Conservation (phyloP, 1,140 invertebrate species). For the Nixonia krombeini region DNA sequence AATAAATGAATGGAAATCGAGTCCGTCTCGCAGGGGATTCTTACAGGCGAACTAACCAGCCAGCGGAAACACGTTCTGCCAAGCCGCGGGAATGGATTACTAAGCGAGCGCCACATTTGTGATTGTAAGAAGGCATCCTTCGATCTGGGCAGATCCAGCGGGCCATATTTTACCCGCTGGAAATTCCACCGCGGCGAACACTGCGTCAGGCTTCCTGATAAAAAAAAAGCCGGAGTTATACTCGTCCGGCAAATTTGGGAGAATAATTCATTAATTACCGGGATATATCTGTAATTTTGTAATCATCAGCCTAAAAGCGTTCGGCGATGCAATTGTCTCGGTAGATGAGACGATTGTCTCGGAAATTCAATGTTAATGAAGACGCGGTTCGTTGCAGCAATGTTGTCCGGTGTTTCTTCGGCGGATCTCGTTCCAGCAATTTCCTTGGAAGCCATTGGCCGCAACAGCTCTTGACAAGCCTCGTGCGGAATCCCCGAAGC, state of each 20-base stretch:
- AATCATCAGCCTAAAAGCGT: neutral
- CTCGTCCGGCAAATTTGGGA: no score
- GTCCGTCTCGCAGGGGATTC: slow-evolving; percentile 49
- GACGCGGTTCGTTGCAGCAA: neutral
- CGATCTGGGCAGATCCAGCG: slow-evolving; percentile 14
- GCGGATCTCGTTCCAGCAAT: slow-evolving; percentile 12
- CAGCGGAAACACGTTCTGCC: slow-evolving; percentile 32
- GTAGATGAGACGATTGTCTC: no score
- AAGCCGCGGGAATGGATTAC: slow-evolving; percentile 58
- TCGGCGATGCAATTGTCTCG: neutral
- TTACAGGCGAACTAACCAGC: slow-evolving; percentile 18
- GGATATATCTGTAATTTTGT: neutral
- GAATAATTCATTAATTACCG: neutral
- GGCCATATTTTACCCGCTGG: slow-evolving; percentile 24
- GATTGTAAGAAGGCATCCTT: slow-evolving; percentile 56
- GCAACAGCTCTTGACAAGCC: slow-evolving; percentile 48
- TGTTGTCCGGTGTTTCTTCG: neutral
- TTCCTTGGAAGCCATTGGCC: slow-evolving; percentile 28
- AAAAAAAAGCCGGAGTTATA: no score
- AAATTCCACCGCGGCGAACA: slow-evolving; percentile 23
- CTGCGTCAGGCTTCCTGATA: no score
- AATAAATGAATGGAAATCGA: slow-evolving; percentile 69
- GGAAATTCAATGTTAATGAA: no score
- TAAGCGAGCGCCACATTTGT: slow-evolving; percentile 57
- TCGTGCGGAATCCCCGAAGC: slow-evolving; percentile 60